phyloP scores from a whole-genome alignment of 2,113 vertebrate species.

The Calyptommatus sinebrachiatus region DNA sequence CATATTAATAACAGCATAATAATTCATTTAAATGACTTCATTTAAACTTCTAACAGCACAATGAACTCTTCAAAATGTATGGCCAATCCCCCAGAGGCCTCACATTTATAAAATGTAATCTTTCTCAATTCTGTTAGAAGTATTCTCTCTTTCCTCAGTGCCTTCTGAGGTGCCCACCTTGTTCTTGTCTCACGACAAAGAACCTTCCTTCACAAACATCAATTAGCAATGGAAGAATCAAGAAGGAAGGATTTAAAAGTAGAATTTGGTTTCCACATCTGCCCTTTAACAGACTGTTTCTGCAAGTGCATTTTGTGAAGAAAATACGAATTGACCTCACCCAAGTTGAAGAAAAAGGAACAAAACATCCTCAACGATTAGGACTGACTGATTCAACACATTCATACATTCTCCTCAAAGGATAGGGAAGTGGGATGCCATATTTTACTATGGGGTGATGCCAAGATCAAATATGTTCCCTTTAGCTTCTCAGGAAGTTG shows the following conservation, averaged over 20 bases:
- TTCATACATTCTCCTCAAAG: too few relatives aligned
- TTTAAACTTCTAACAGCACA: not conserved
- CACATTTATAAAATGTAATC: not conserved
- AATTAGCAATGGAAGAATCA: not conserved
- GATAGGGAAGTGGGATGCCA: too few relatives aligned
- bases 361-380: too few relatives aligned
- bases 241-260: not conserved
- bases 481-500: too few relatives aligned
- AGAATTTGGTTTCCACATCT: constrained; percentile 24
- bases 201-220: constrained; percentile 18
- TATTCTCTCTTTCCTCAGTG: not conserved
- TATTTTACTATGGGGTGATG: too few relatives aligned
- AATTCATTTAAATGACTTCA: not conserved
- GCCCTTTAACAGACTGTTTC: constrained; percentile 12
- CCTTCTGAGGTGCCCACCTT: not conserved
- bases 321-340: constrained; percentile 9
- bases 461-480: too few relatives aligned
- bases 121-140: not conserved
- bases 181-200: constrained; percentile 2
- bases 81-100: not conserved
- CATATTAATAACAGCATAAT: not conserved
- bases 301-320: constrained; percentile 1
- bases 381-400: too few relatives aligned
- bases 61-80: not conserved
- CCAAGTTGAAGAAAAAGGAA: too few relatives aligned